Evolutionary conservation across 2,113 vertebrate genomes (phyloP), one percentile per base, ranked within the genome.

Genomic region (Orthonyx spaldingii): DNA sequence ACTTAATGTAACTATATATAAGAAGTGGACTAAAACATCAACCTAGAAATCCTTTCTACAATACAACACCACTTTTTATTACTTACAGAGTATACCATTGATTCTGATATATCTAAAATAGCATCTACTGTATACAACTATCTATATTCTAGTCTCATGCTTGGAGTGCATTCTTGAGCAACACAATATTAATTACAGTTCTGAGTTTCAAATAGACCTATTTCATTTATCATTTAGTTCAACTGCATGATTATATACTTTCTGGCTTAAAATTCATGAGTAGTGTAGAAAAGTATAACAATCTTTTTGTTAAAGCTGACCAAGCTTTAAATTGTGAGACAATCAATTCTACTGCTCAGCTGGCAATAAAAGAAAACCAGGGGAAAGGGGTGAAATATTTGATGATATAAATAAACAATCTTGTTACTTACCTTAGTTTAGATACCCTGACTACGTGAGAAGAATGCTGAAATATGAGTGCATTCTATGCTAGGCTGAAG

Each of bases 371-470:
- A 63, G 23, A 56, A 95, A 76, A 88, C 3, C 6, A 86, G 42
- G 13, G n/a, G 6, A 46, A 94, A 79, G 32, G 16, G 49, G 13
- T 65, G 13, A 92, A 42, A 42, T 33, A 78, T 27, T 41, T 83
- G 46, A 68, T 42, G n/a, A 85, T 6, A 49, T 7, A 93, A 86
- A 96, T 59, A 49, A 82, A 42, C 63, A 89, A 23, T 46, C 41
- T 27, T 72, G 56, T 85, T 66, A 95, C 97, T 98, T 97, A 97
- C 97, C 96, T 94, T 65, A 57, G 9, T 84, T 84, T 94, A 72
- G 66, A 80, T 66, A 82, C 75, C 74, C 55, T 96, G 59, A 78
- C 26, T 82, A 57, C 28, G 49, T 44, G 28, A 84, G 49, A 81
- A 50, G 57, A 83, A 60, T 80, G 65, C 53, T 78, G 37, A 75